Conservation (phyloP, 2,113 vertebrate species). For the Gymnocephalus cernua region DNA sequence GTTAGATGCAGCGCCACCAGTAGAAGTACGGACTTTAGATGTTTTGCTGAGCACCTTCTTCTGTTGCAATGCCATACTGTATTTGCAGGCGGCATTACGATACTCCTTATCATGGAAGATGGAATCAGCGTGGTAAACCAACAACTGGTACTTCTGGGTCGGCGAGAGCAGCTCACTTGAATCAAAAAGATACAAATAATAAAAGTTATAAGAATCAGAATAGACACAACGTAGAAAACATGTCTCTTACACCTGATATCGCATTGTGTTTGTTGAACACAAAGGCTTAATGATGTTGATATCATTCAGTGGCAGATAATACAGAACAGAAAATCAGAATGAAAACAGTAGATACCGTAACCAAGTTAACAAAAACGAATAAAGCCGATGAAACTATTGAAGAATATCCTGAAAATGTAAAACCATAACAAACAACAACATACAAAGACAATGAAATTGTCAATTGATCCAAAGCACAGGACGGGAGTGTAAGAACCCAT, state of each 20-base stretch:
- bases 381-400: not conserved
- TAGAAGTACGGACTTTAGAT: conserved; percentile 96
- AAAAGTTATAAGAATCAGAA: not conserved
- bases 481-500: not conserved
- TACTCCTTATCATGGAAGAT: conserved; percentile 99
- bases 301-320: not conserved
- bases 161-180: conserved; percentile 95
- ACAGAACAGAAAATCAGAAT: not conserved
- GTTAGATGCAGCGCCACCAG: conserved; percentile 91
- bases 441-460: not conserved
- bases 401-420: not conserved
- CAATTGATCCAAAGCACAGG: not conserved
- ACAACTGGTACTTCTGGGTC: conserved; percentile 96
- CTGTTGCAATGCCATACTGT: conserved; percentile 97
- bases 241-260: not conserved
- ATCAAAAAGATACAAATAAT: conserved; percentile 27
- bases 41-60: conserved; percentile 98
- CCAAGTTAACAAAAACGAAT: not conserved
- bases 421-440: not conserved
- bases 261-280: not conserved
- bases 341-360: not conserved
- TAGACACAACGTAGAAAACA: not conserved
- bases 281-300: not conserved
- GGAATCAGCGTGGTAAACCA: conserved; percentile 97
- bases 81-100: conserved; percentile 97